Base-by-base conservation (phyloP, 2,888 invertebrate genomes). In the Sceliomorpha sp. region DNA sequence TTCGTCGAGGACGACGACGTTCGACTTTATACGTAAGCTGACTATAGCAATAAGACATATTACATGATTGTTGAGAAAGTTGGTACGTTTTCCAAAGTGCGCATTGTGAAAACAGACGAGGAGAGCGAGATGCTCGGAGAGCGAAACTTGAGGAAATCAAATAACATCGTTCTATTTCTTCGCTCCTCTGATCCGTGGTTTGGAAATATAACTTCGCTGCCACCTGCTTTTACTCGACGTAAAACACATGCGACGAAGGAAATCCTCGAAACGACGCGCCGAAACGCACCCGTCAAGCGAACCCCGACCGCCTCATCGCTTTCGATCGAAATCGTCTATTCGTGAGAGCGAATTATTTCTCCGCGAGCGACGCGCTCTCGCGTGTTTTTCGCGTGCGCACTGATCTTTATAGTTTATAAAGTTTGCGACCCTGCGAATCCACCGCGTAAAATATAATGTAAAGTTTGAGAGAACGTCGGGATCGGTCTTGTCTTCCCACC, bases 51-150 rank as follows among this genome's bases (percentile, higher is more conserved):
- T 37, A 15, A 37, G 39, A 24, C 20, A 20, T 20, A 24, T 40
- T 14, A 15, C 37, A 20, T 27, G 42, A 26, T 42, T 42, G 42
- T 27, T 27, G 42, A 27, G 26, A 42, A 42, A 42, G n/a, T 42
- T 42, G 10, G 27, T 42, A 42, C 42, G 42, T 27, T 27, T 42
- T 27, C 13, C 27, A 9, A 42, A 27, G 42, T 42, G 20, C 20
- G 13, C 26, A 13, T 27, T 42, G 42, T 13, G 42, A 27, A 27
- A 42, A 42, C 13, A 20, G 3, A 5, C 20, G 20, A 20, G 20
- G 20, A 20, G 20, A 20, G 20, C n/a, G n/a, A n/a, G n/a, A n/a
- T n/a, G n/a, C n/a, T n/a, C n/a, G n/a, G n/a, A n/a, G 5, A 2
- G 20, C 20, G 20, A 5, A 20, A 5, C 20, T 20, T 13, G 13